These are phyloP conservation scores for Pica pica DNA, from an alignment of 2,113 vertebrate species.

Conservation along the genomic window DNA sequence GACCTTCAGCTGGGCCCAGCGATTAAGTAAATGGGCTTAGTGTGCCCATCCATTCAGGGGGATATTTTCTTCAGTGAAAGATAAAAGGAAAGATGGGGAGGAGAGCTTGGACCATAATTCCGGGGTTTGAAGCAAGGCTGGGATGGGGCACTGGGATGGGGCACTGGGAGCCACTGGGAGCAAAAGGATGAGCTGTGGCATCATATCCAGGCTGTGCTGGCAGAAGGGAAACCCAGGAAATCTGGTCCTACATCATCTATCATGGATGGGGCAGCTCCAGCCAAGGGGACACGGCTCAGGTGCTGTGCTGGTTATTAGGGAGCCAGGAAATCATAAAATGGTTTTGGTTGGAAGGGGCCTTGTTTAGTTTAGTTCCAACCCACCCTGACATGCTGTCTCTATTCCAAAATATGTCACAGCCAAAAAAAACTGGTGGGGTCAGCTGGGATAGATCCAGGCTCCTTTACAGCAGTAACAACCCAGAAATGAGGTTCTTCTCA, in stretches of 20 bases:
- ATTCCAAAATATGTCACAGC: neutral
- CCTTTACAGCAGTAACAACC: neutral
- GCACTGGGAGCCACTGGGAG: neutral
- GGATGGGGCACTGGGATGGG: rapidly evolving
- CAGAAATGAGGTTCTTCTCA: neutral
- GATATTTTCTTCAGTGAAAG: neutral
- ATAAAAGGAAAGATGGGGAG: neutral
- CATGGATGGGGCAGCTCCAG: neutral
- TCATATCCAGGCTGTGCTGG: neutral
- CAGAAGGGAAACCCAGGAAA: neutral
- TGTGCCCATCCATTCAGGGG: neutral
- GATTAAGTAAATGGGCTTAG: neutral
- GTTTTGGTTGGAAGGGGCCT: neutral
- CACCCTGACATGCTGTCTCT: neutral
- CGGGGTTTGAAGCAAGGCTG: neutral
- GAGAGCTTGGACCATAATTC: neutral
- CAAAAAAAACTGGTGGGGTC: neutral
- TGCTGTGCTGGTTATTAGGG: neutral
- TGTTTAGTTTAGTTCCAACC: neutral
- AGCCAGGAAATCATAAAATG: neutral
- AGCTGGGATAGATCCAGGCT: neutral
- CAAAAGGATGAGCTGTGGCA: neutral
- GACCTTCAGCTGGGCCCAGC: slow-evolving; percentile 7
- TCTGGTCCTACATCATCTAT: neutral
- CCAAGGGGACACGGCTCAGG: neutral